phyloP scores from a whole-genome alignment of 2,888 invertebrate species.

The Glaucopsyche alexis region DNA sequence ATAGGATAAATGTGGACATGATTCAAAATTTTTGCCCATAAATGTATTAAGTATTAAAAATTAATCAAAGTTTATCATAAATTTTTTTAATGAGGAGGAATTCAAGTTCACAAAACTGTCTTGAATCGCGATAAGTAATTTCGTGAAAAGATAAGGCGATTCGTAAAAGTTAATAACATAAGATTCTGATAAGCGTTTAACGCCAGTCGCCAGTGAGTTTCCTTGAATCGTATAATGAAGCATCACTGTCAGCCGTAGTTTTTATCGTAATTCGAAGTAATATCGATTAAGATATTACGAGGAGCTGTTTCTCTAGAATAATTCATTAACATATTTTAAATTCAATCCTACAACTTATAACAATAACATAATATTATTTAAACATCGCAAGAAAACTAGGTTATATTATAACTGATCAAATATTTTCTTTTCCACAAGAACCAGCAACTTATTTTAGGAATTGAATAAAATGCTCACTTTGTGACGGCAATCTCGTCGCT shows the following conservation, averaged over 20 bases:
- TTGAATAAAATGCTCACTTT: constrained; percentile 54
- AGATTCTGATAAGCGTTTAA: constrained; percentile 8
- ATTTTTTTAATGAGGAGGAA: not conserved
- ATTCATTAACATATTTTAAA: not conserved
- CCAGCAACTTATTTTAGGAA: not conserved
- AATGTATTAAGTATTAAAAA: too few species aligned
- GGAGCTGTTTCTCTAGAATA: constrained; percentile 8
- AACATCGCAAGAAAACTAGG: not conserved
- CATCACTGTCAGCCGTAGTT: not conserved
- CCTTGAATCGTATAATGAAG: constrained; percentile 10
- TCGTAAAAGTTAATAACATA: constrained; percentile 1
- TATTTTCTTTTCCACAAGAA: not conserved
- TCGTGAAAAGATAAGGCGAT: constrained; percentile 5
- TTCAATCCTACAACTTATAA: too few species aligned
- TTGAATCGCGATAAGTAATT: not conserved
- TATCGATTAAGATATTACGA: not conserved
- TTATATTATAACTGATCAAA: not conserved
- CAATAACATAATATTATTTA: too few species aligned
- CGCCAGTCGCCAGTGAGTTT: not conserved
- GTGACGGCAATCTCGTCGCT: constrained; percentile 61
- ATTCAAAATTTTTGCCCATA: too few species aligned
- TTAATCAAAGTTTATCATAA: too few species aligned
- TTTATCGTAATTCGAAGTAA: constrained; percentile 11
- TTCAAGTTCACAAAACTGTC: not conserved
- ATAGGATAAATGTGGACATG: too few species aligned